phyloP scores from a whole-genome alignment of 2,888 invertebrate genomes.

The Prenolepis imparis region DNA sequence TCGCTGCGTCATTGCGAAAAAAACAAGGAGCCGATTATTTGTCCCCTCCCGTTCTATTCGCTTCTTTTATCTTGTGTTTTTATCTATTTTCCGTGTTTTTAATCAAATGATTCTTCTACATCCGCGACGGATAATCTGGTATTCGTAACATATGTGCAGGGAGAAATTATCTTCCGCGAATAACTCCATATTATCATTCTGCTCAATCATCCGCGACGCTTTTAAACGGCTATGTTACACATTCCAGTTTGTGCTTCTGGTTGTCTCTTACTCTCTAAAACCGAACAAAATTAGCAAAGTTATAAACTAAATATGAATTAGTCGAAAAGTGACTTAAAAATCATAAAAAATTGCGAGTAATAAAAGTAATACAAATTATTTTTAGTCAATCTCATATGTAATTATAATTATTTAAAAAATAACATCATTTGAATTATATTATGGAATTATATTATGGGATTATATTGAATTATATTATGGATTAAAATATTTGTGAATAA shows the following conservation, averaged over 20 bases:
- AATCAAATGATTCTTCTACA: slow-evolving; percentile 37
- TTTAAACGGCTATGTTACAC: slow-evolving; percentile 48
- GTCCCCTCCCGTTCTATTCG: neutral
- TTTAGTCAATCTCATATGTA: too few relatives aligned
- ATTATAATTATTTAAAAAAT: too few relatives aligned
- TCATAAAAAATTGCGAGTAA: too few relatives aligned
- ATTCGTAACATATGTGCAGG: slow-evolving; percentile 12
- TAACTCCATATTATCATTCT: slow-evolving; percentile 44
- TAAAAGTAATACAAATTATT: too few relatives aligned
- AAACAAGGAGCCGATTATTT: slow-evolving; percentile 37
- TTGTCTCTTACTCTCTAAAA: slow-evolving; percentile 12
- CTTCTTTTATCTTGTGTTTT: slow-evolving; percentile 7
- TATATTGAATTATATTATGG: too few relatives aligned
- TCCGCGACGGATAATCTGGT: slow-evolving; percentile 35
- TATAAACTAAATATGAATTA: too few relatives aligned
- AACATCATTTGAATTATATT: neutral
- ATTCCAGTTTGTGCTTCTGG: slow-evolving; percentile 2
- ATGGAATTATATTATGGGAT: neutral
- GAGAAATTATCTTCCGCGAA: slow-evolving; percentile 52
- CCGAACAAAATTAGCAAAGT: slow-evolving; percentile 30
- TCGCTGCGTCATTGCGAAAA: slow-evolving; percentile 51
- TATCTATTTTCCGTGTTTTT: slow-evolving; percentile 40
- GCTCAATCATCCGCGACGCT: slow-evolving; percentile 45
- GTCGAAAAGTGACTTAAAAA: too few relatives aligned
- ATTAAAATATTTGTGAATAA: neutral